Evolutionary conservation across 2,888 invertebrate species (phyloP), one percentile per base, ranked within the genome.

Genomic region (Auanema freiburgensis): DNA sequence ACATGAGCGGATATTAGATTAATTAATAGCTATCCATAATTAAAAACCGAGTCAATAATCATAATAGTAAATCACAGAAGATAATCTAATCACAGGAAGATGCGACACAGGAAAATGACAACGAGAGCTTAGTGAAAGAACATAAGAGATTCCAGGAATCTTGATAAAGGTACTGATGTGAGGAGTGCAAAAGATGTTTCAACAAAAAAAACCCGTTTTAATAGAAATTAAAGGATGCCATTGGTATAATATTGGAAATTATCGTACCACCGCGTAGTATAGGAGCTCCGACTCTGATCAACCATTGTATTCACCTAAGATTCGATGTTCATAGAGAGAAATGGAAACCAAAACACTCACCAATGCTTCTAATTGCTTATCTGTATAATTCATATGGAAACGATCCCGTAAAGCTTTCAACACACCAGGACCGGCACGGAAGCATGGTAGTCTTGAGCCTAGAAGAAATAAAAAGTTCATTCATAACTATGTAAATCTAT

Each of bases 191-290:
- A 33, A 33, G 33, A 33, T 5, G 33, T 33, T 8, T 5, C 8
- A 5, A 33, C 8, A 46, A 46, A 46, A 46, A 46, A 46, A 21
- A 46, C 46, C 46, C 16, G 16, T 46, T 46, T 3, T 3, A 8
- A 33, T n/a, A 8, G 33, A 33, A 33, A 42, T 55, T 65, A 78
- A 53, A 79, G 65, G 41, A 81, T 81, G 24, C 79, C 79, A 59
- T 81, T 81, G 8, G 80, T 80, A 62, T 79, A 81, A 59, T 81
- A 98, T 88, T 98, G 98, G 87, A 94, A 99, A 85, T 94, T 92
- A 88, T 99, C 98, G 87, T 98, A 98, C 67, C 98, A 89, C 81
- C 94, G 90, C 11, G 98, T 98, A 71, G 97, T 97, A 74, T 96
- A 89, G 59, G 97, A 97, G 86, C 94, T 91, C 49, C 96, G 89